phyloP scores from a whole-genome alignment of 2,888 invertebrate species.

The Scaptomyza tumidula region DNA sequence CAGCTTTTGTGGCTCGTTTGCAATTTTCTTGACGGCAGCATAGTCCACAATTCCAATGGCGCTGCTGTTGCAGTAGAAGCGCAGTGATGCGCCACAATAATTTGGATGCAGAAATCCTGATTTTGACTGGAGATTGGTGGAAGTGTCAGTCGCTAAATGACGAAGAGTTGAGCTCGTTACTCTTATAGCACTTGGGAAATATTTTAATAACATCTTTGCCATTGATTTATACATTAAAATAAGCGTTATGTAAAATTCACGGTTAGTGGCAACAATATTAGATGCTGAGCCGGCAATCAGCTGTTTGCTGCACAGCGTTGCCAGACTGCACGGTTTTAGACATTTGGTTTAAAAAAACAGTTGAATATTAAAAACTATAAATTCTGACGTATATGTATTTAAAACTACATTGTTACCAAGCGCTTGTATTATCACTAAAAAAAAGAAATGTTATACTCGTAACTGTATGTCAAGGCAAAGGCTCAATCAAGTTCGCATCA shows the following conservation, averaged over 20 bases:
- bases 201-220: slow-evolving; percentile 40
- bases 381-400: slow-evolving; percentile 1
- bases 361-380: slow-evolving; percentile 27
- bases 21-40: slow-evolving; percentile 83
- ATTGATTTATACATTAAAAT: slow-evolving; percentile 21
- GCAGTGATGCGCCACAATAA: slow-evolving; percentile 1
- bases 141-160: background rate
- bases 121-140: background rate
- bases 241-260: slow-evolving; percentile 55
- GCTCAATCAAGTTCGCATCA: slow-evolving; percentile 57
- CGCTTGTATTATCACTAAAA: slow-evolving; percentile 47
- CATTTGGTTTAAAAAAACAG: slow-evolving; percentile 12
- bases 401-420: slow-evolving; percentile 48
- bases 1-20: slow-evolving; percentile 85
- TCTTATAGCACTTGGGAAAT: slow-evolving; percentile 4
- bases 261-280: background rate
- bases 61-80: slow-evolving; percentile 26
- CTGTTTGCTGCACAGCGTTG: slow-evolving; percentile 43
- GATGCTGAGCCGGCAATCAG: slow-evolving; percentile 41
- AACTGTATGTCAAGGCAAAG: slow-evolving; percentile 61
- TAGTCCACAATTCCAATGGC: slow-evolving; percentile 66
- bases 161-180: slow-evolving; percentile 4
- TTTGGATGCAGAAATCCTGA: background rate
- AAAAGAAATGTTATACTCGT: background rate
- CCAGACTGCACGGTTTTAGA: slow-evolving; percentile 12